Evolutionary conservation across 2,797 vertebrate genomes (phyloP), one percentile per base, ranked within the genome.

Genomic region (Coccyzus lansbergi): DNA sequence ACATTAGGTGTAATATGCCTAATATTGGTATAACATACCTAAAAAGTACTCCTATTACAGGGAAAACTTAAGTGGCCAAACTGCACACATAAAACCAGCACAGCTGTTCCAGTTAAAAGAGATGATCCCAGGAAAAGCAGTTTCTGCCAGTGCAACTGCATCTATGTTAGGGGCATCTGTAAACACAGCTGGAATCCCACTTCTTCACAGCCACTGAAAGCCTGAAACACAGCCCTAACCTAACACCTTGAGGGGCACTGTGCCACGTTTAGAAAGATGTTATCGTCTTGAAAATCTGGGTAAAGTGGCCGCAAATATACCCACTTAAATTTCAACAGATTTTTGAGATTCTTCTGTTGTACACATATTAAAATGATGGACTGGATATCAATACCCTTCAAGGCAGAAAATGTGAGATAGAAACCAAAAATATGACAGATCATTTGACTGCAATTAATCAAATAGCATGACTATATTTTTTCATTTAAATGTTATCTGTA

Each of bases 161-260:
- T 88, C 83, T 78, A 3, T 52, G 55, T 59, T 69, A 65, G 52
- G 52, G 74, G 56, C 67, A 81, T 83, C 72, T 78, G 83, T 65
- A 93, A 93, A 92, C 88, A 94, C 91, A 96, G 95, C 85, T 83
- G 48, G 77, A 93, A 75, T 93, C 34, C 38, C 58, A 91, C 74
- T 72, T 86, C 78, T 86, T 81, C 76, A 51, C 53, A 88, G 70
- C 24, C 58, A 67, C 55, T 64, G 38, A 91, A 87, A 91, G 62
- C n/a, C 69, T 64, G 46, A 87, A 91, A 81, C 4, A 1, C 38
- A 90, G 74, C 67, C 77, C 65, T 82, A 92, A 72, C 38, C 59
- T 65, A 74, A 53, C 40, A 81, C 76, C 93, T 76, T 72, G 42
- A 87, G 81, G 20, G 80, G 69, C 28, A 59, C 36, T 65, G 24